Evolutionary conservation across 2,888 invertebrate genomes (phyloP).

Genomic region (Tridacna crocea): DNA sequence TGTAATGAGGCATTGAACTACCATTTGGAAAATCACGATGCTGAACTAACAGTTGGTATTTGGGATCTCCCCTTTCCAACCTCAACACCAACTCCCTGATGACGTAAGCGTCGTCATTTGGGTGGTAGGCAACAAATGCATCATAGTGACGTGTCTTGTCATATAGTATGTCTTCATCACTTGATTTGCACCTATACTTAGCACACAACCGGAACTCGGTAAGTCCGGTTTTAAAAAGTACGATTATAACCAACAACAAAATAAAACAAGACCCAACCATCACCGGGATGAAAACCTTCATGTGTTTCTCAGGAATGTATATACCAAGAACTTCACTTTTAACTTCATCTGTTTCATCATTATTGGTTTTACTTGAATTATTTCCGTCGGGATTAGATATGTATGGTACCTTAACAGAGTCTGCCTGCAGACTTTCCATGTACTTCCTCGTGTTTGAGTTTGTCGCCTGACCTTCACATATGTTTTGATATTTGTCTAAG

Average conservation of each 20-base stretch:
- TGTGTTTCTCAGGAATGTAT: conserved; percentile 5
- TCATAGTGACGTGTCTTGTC: conserved; percentile 87
- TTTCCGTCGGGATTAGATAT: neutral
- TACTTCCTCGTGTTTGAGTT: neutral
- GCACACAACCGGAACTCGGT: conserved; percentile 49
- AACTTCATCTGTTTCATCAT: neutral
- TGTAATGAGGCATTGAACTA: conserved; percentile 90
- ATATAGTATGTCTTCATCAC: conserved; percentile 44
- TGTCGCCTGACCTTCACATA: conserved; percentile 24
- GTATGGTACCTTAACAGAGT: neutral
- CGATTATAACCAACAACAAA: conserved; percentile 51
- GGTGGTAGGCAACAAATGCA: conserved; percentile 94
- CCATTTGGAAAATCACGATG: conserved; percentile 75
- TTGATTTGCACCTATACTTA: conserved; percentile 40
- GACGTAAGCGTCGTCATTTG: conserved; percentile 91
- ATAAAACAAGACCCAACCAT: conserved; percentile 61
- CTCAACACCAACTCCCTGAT: conserved; percentile 92
- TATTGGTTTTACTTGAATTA: neutral
- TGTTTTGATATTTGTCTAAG: conserved; percentile 30
- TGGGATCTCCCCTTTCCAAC: conserved; percentile 91
- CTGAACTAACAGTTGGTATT: conserved; percentile 85
- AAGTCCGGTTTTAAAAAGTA: conserved; percentile 50
- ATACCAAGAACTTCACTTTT: conserved; percentile 15
- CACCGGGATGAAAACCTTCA: conserved; percentile 49
- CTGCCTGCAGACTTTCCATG: conserved; percentile 1